Percentiles rank a stretch among this genome's conserved stretches.
Evolutionary conservation across 2,113 vertebrate genomes (phyloP).

Genomic region (Hoplias malabaricus): DNA sequence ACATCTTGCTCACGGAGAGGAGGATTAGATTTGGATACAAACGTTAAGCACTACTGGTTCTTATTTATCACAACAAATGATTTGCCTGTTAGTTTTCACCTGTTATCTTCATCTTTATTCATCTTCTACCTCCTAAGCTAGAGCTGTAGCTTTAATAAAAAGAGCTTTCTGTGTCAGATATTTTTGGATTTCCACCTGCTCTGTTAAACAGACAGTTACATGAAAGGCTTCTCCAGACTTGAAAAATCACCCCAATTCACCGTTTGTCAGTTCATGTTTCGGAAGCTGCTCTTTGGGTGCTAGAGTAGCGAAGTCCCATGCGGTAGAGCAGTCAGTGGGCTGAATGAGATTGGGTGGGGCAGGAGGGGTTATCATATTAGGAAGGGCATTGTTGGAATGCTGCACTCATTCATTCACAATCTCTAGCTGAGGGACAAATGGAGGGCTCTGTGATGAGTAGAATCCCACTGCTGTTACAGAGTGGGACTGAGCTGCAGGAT

Average conservation of each 20-base stretch:
- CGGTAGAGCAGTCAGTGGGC: background rate
- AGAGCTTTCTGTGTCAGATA: background rate
- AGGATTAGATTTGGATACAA: too few relatives aligned
- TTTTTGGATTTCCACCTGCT: background rate
- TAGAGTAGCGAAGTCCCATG: background rate
- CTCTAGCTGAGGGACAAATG: conserved; percentile 33
- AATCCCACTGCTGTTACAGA: conserved; percentile 1
- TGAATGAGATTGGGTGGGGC: background rate
- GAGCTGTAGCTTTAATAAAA: background rate
- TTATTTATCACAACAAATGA: too few relatives aligned
- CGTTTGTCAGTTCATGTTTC: background rate
- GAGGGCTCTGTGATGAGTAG: background rate
- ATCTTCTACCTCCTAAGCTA: too few relatives aligned
- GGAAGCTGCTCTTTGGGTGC: background rate
- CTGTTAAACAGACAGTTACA: background rate
- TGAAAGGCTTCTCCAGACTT: background rate
- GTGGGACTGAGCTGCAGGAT: conserved; percentile 1
- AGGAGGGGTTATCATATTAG: background rate
- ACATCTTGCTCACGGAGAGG: too few relatives aligned
- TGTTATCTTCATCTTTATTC: background rate
- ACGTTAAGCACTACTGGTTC: too few relatives aligned
- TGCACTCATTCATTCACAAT: conserved; percentile 36
- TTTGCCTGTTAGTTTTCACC: too few relatives aligned
- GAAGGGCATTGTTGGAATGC: conserved; percentile 18
- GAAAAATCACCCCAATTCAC: background rate